Conservation (phyloP, 2,113 vertebrate genomes). For the Dermatemys mawii region DNA sequence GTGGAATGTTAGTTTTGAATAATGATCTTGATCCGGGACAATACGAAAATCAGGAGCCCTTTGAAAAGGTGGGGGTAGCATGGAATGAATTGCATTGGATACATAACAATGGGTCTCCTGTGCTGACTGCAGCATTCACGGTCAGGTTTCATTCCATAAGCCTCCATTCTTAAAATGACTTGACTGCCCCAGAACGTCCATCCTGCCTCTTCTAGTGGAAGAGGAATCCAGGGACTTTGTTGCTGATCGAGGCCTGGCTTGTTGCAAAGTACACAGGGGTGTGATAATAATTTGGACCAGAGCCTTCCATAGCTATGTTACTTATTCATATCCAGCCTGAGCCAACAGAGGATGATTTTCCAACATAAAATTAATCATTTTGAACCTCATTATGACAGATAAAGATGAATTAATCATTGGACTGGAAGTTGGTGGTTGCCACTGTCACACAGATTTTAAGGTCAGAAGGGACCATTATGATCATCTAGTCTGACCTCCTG, state of each 20-base stretch:
- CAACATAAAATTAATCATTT: background rate
- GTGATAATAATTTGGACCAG: background rate
- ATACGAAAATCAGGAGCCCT: background rate
- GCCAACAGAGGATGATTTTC: background rate
- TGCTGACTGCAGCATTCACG: background rate
- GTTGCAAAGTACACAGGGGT: background rate
- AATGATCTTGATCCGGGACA: background rate
- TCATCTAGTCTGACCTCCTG: too few species aligned
- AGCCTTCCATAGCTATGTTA: background rate
- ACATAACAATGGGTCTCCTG: background rate
- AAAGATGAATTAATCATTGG: background rate
- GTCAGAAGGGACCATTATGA: too few species aligned
- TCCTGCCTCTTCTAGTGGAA: background rate
- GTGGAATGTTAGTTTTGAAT: too few species aligned
- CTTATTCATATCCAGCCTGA: background rate
- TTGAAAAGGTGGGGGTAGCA: background rate
- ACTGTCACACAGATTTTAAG: too few species aligned
- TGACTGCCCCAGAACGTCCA: background rate
- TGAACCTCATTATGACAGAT: background rate
- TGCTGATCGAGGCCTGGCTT: background rate
- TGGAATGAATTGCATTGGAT: background rate
- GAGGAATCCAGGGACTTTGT: background rate
- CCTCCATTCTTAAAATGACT: background rate
- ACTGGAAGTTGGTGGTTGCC: background rate
- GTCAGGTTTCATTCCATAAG: background rate